A percentile compares a stretch with the other conserved stretches of the same genome.
phyloP scores from a whole-genome alignment of 2,797 vertebrate genomes.

The Emydoidea blandingii region DNA sequence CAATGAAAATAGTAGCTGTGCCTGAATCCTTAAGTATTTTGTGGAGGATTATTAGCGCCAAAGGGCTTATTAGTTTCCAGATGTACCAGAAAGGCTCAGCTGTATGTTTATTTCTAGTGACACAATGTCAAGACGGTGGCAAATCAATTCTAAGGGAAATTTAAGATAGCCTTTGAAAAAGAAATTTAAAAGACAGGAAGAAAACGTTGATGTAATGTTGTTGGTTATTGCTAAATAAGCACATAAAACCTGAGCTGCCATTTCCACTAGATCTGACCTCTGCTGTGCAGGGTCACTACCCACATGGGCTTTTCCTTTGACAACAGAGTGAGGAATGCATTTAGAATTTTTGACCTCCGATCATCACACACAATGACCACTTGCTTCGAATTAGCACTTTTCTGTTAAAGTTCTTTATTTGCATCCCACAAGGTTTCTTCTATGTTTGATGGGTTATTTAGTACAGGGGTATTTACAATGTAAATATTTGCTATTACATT shows the following conservation, averaged over 20 bases:
- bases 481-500: too few species aligned
- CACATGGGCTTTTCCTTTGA: neutral
- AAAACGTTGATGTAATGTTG: neutral
- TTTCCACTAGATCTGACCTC: neutral
- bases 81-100: neutral
- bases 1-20: conserved; percentile 54
- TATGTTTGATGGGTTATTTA: too few species aligned
- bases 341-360: neutral
- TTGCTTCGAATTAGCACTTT: neutral
- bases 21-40: conserved; percentile 12
- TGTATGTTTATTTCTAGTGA: conserved; percentile 2
- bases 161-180: neutral
- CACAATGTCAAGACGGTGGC: neutral
- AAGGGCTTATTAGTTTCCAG: conserved; percentile 41
- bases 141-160: neutral
- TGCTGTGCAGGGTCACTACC: neutral
- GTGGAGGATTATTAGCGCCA: neutral
- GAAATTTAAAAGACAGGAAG: neutral
- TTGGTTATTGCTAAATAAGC: neutral
- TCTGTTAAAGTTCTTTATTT: neutral
- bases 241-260: neutral
- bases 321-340: neutral
- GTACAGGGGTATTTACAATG: too few species aligned
- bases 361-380: neutral
- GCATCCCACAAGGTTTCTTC: too few species aligned